phyloP scores from a whole-genome alignment of 2,888 invertebrate genomes.

The Allygus modestus region DNA sequence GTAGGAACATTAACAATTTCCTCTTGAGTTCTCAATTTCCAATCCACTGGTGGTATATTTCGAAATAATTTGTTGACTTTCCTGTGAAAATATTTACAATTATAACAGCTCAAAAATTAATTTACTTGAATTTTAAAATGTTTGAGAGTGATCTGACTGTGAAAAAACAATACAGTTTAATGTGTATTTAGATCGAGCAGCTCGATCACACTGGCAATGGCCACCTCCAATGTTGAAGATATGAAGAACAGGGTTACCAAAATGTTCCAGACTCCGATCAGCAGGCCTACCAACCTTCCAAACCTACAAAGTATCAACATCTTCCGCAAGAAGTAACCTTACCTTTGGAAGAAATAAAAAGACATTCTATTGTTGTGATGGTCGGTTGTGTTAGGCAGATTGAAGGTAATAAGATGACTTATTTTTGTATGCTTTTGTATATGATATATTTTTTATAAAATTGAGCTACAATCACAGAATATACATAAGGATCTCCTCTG shows the following conservation, averaged over 20 bases:
- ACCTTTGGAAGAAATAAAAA: not conserved
- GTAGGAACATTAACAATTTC: no score
- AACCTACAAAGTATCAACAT: constrained; percentile 75
- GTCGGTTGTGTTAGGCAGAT: constrained; percentile 16
- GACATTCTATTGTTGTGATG: not conserved
- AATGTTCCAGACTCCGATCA: constrained; percentile 76
- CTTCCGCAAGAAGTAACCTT: constrained; percentile 75
- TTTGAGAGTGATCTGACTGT: no score
- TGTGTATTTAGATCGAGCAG: constrained; percentile 63
- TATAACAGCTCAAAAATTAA: no score
- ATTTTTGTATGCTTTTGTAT: constrained; percentile 30
- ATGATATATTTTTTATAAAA: constrained; percentile 26
- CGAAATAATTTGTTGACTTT: no score
- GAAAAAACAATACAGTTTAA: no score
- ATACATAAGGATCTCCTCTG: not conserved
- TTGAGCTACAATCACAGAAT: not conserved
- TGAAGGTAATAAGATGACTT: constrained; percentile 14
- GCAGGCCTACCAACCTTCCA: constrained; percentile 73
- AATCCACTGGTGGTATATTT: no score
- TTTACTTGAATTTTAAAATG: no score
- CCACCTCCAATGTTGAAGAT: constrained; percentile 77
- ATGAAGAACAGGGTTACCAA: constrained; percentile 80
- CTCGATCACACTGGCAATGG: constrained; percentile 73
- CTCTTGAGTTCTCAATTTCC: no score
- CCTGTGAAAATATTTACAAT: no score